Conservation (phyloP, 2,888 invertebrate species). For the Notodromas monacha region DNA sequence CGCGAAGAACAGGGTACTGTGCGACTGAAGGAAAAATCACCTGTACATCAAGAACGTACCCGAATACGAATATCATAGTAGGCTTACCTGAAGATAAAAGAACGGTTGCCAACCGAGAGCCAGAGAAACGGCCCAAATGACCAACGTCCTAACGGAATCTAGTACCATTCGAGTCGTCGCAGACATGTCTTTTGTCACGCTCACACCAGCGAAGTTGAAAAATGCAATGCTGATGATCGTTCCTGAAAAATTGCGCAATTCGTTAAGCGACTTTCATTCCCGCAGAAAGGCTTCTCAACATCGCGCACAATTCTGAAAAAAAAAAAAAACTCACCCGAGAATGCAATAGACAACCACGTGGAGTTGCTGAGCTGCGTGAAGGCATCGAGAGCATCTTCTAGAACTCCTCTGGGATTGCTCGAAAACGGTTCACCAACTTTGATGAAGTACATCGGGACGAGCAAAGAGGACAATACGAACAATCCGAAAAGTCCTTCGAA, state of each 20-base stretch:
- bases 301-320: conserved; percentile 13
- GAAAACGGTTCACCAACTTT: conserved; percentile 39
- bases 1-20: no score
- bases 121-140: conserved; percentile 60
- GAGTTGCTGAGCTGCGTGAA: conserved; percentile 42
- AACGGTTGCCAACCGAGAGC: conserved; percentile 41
- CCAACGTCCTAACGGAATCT: conserved; percentile 51
- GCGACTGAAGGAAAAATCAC: no score
- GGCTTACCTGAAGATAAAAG: conserved; percentile 31
- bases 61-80: no score
- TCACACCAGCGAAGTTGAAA: conserved; percentile 68
- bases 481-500: conserved; percentile 30
- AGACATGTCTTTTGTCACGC: conserved; percentile 67
- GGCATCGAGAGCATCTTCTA: conserved; percentile 60
- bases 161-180: conserved; percentile 68
- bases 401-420: conserved; percentile 31
- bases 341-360: conserved; percentile 25
- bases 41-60: no score
- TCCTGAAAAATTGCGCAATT: conserved; percentile 20
- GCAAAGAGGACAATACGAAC: conserved; percentile 24
- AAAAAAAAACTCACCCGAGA: conserved; percentile 22
- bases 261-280: background rate
- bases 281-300: no score
- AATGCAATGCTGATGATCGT: conserved; percentile 58
- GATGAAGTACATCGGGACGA: conserved; percentile 44